A percentile compares a stretch with the other conserved stretches of the same genome.
Conservation (phyloP, 2,888 invertebrate genomes). For the Thysanoteuthis rhombus region DNA sequence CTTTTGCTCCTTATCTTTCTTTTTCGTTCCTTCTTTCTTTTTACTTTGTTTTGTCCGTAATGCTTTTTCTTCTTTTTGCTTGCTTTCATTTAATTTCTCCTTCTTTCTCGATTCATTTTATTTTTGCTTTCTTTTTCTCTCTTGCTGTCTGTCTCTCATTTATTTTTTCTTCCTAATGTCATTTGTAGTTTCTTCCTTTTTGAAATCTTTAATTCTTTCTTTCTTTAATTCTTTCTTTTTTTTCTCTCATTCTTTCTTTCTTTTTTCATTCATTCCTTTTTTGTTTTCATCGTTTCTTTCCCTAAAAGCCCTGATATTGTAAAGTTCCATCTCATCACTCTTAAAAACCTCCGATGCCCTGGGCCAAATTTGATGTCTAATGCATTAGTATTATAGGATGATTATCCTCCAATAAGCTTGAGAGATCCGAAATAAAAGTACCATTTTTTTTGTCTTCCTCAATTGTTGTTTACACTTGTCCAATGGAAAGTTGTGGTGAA, state of each 20-base stretch:
- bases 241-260: background rate
- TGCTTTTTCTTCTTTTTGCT: background rate
- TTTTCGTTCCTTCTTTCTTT: background rate
- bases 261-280: background rate
- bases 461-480: background rate
- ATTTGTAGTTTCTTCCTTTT: background rate
- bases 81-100: background rate
- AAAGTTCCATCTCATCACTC: background rate
- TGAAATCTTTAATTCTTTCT: background rate
- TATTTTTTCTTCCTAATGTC: background rate
- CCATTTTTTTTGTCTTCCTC: background rate
- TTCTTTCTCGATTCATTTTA: background rate
- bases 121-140: background rate
- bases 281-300: background rate
- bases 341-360: background rate
- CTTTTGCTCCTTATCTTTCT: too few relatives aligned
- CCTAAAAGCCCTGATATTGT: background rate
- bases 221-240: background rate
- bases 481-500: background rate
- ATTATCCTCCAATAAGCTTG: background rate
- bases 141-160: too few relatives aligned
- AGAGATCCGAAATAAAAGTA: background rate
- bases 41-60: background rate
- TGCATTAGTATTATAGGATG: background rate
- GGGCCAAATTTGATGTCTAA: background rate